Base-by-base conservation (phyloP, 2,797 vertebrate genomes). In the Pseudochaenichthys georgianus region DNA sequence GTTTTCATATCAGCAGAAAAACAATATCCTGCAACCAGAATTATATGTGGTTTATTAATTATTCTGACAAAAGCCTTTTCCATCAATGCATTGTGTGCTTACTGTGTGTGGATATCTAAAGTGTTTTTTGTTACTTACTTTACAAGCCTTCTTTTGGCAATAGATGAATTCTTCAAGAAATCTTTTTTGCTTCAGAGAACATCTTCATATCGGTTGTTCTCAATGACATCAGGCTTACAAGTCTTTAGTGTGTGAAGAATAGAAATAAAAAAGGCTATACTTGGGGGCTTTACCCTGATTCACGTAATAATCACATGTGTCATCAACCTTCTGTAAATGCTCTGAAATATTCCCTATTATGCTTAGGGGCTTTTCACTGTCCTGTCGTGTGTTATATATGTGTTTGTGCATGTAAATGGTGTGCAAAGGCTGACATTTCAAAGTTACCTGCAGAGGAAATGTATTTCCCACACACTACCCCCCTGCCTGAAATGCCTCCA, bases 1-100 rank as follows among this genome's bases (percentile, higher is more conserved):
- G 60, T 46, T 59, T 53, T 70, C 52, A 70, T 61, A 42, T 78
- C 16, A 46, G 52, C 38, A 47, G 54, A 7, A 60, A 65, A 59
- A 64, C 34, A 1, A 70, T 19, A 41, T 51, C 17, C 21, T 52
- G 34, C 46, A 55, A 42, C 10, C 23, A 11, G n/a, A 71, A 41
- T 51, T 5, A n/a, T 55, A 28, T 69, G 60, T 3, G 42, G 28
- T 62, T 46, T 62, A 51, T 73, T 75, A 46, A 73, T 13, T 65
- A 41, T 10, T 62, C 59, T 21, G 31, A 59, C 16, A 53, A 53
- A 55, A 17, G 50, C 6, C n/a, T 51, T 51, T 55, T 38, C 3
- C 70, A 2, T 38, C 1, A 19, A 1, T 53, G 9, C 5, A 10
- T 60, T 45, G 12, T 53, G 53, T 28, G n/a, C 4, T 21, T 52